These are phyloP conservation scores for Acronicta aceris DNA, from an alignment of 2,888 invertebrate species.

Conservation along the genomic window DNA sequence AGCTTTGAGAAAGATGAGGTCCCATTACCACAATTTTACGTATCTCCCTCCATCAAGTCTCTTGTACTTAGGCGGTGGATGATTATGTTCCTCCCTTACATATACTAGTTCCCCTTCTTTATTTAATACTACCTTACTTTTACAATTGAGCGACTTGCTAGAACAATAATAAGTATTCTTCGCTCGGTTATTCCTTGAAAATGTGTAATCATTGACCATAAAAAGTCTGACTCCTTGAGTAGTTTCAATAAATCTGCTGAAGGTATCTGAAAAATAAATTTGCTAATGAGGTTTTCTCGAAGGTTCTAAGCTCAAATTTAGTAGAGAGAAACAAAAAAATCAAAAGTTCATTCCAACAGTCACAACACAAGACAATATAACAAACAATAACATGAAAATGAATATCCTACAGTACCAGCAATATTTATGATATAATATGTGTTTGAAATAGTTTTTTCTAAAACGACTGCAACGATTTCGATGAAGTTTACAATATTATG, in stretches of 20 bases:
- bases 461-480: too few relatives aligned
- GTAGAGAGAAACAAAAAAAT: too few relatives aligned
- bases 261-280: not conserved
- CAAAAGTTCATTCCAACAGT: too few relatives aligned
- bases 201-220: conserved; percentile 38
- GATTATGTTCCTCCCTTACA: conserved; percentile 18
- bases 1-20: too few relatives aligned
- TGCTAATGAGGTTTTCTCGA: not conserved
- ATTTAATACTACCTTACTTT: conserved; percentile 13
- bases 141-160: conserved; percentile 14
- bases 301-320: not conserved
- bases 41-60: conserved; percentile 11
- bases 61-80: conserved; percentile 23
- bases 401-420: too few relatives aligned
- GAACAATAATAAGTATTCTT: conserved; percentile 38
- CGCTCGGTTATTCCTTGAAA: conserved; percentile 16
- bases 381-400: too few relatives aligned
- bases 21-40: not conserved
- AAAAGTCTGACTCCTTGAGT: conserved; percentile 19
- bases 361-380: too few relatives aligned
- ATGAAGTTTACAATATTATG: too few relatives aligned
- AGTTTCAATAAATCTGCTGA: conserved; percentile 26
- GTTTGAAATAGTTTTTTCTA: too few relatives aligned
- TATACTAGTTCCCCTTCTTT: conserved; percentile 1
- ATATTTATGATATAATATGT: too few relatives aligned